A percentile compares a stretch with the other conserved stretches of the same genome.
phyloP scores from a whole-genome alignment of 2,113 vertebrate species.

The Jacana jacana region DNA sequence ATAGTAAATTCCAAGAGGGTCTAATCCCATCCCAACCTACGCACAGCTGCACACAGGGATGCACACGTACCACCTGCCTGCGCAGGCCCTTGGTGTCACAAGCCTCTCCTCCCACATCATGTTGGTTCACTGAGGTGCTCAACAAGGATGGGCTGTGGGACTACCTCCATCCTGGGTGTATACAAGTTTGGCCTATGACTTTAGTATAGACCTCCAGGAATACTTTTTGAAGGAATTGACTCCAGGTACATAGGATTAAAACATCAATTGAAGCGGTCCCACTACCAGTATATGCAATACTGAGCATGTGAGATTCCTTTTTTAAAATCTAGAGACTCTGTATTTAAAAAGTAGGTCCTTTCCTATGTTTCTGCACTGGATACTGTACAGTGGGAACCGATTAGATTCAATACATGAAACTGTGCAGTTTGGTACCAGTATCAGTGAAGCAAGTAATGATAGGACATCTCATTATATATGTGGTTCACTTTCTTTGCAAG shows the following conservation, averaged over 20 bases:
- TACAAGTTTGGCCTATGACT: neutral
- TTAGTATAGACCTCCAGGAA: neutral
- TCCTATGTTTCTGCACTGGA: neutral
- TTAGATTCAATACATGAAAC: neutral
- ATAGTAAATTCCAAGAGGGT: neutral
- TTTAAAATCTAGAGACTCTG: neutral
- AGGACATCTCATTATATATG: neutral
- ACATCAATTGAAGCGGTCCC: neutral
- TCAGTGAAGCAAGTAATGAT: neutral
- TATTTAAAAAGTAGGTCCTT: neutral
- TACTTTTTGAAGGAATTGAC: neutral
- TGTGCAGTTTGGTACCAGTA: neutral
- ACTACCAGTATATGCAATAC: neutral
- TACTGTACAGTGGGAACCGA: neutral
- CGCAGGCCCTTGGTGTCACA: neutral
- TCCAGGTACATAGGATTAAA: neutral
- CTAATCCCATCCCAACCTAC: fast-evolving
- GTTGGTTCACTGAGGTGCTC: neutral
- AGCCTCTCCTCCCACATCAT: neutral
- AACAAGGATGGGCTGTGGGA: too few species aligned
- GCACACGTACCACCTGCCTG: fast-evolving
- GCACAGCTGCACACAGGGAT: too few species aligned
- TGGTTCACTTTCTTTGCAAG: neutral
- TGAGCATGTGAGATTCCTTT: neutral
- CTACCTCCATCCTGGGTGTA: fast-evolving